Conservation (phyloP, 2,888 invertebrate species). For the Eurois occulta region DNA sequence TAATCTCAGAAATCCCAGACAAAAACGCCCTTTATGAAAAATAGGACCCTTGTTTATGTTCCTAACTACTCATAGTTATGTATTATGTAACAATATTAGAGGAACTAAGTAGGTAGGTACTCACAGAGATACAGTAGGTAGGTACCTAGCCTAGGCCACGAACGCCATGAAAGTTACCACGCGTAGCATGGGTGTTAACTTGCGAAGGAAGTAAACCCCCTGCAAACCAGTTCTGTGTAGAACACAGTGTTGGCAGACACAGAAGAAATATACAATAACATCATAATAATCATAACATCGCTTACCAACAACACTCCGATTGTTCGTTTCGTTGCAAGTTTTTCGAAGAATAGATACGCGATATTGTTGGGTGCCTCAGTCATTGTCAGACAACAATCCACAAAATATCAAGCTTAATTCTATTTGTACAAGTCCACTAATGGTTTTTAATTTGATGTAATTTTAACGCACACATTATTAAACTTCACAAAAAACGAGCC, state of each 20-base stretch:
- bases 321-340: background rate
- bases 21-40: background rate
- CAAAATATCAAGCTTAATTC: background rate
- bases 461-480: background rate
- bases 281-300: background rate
- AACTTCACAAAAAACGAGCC: background rate
- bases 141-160: background rate
- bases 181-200: background rate
- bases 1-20: background rate
- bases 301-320: too few relatives aligned
- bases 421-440: background rate
- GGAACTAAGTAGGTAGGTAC: too few relatives aligned
- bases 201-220: too few relatives aligned
- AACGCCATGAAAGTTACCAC: background rate
- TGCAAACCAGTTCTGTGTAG: background rate
- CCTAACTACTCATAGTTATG: background rate
- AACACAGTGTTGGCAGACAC: too few relatives aligned
- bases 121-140: background rate
- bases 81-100: background rate
- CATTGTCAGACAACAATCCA: background rate
- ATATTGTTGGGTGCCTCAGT: background rate
- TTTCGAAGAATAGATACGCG: background rate
- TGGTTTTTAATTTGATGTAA: background rate
- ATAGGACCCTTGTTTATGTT: background rate
- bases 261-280: background rate